Conservation (phyloP, 2,888 invertebrate species). For the Linnaemya vulpina region DNA sequence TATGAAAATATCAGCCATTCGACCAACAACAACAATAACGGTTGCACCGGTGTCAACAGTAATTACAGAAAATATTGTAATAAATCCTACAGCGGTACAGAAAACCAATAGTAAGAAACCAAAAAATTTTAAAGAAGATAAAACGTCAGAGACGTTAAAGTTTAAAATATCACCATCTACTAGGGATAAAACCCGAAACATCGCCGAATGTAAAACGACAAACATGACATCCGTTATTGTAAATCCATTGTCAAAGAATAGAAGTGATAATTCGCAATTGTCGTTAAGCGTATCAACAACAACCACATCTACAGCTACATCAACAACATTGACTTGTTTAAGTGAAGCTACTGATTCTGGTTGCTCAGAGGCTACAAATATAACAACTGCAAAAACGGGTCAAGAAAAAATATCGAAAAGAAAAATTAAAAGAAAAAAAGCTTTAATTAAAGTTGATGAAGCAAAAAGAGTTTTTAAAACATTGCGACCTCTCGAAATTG, state of each 20-base stretch:
- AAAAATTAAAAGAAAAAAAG: constrained; percentile 80
- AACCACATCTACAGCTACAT: constrained; percentile 5
- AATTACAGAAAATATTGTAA: constrained; percentile 48
- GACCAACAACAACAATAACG: constrained; percentile 72
- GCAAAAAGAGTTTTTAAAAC: constrained; percentile 69
- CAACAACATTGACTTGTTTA: constrained; percentile 47
- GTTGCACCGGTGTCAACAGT: constrained; percentile 14
- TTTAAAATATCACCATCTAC: constrained; percentile 64
- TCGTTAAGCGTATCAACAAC: constrained; percentile 24
- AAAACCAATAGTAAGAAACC: constrained; percentile 33
- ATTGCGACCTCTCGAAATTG: constrained; percentile 46
- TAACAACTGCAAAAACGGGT: constrained; percentile 70
- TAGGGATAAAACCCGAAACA: constrained; percentile 37
- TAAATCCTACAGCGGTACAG: constrained; percentile 32
- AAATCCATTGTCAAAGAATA: constrained; percentile 47
- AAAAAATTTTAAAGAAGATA: constrained; percentile 48
- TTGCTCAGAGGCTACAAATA: constrained; percentile 77
- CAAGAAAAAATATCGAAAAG: constrained; percentile 77
- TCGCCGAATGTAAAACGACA: constrained; percentile 63
- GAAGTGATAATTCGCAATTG: constrained; percentile 19
- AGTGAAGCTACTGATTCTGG: constrained; percentile 78
- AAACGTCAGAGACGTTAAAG: constrained; percentile 51
- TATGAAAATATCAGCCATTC: constrained; percentile 83
- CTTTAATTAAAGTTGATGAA: constrained; percentile 64
- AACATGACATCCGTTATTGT: constrained; percentile 60